Evolutionary conservation across 2,888 invertebrate genomes (phyloP), one percentile per base, ranked within the genome.

Genomic region (Hanleya hanleyi): DNA sequence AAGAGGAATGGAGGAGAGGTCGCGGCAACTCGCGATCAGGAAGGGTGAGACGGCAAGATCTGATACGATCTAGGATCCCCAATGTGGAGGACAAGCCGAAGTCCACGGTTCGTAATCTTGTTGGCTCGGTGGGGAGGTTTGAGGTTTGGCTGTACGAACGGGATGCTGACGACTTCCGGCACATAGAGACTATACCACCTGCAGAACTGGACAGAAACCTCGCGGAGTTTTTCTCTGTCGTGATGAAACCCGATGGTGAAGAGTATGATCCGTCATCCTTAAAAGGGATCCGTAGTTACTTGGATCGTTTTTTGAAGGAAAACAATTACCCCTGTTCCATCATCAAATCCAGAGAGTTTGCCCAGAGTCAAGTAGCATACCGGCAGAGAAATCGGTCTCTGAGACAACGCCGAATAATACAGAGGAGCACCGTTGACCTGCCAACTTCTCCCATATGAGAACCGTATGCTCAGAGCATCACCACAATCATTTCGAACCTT

Each of bases 281-380:
- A 22, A 57, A 57, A 26, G 18, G 26, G 12, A 26, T 29, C 15
- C 22, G 57, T 4, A 29, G 26, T 29, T 57, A 57, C 26, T 32
- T 57, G 57, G 57, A 57, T 29, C 57, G 57, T 57, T 57, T 57
- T 29, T 32, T 57, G 4, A 57, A 57, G 32, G 57, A 57, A 57
- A 22, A 32, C 57, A 12, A 29, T 12, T 57, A 57, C 29, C 57
- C 57, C 2, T 57, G 22, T 26, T 57, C 57, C 26, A 57, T 57
- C 57, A 57, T 22, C 57, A 57, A 57, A 32, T 57, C 57, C 18
- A 32, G 29, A 57, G 26, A 22, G 57, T 57, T 57, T 26, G 22
- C 26, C 12, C 15, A 29, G 15, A 57, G 57, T 9, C 57, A 57
- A 26, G 57, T 29, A 9, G 18, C 57, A 15, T 57, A 57, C 57